Percentiles rank a stretch among this genome's conserved stretches.
Evolutionary conservation across 2,888 invertebrate genomes (phyloP).

Genomic region (Tipula unca): DNA sequence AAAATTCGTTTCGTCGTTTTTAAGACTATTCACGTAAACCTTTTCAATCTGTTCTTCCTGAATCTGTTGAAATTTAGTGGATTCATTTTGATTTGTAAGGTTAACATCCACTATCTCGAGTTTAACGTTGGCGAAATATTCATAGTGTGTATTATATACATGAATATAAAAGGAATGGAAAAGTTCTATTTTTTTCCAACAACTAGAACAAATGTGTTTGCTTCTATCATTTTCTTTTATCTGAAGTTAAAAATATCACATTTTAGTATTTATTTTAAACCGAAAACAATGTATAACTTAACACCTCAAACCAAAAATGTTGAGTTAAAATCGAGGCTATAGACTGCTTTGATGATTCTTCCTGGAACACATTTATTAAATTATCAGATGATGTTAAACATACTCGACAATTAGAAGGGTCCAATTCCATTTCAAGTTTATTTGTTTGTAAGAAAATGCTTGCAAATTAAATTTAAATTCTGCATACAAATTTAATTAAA

Average conservation of each 20-base stretch:
- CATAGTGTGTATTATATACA: not conserved
- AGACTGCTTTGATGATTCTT: not conserved
- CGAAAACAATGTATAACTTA: not conserved
- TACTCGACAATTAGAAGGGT: not conserved
- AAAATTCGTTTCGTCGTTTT: not conserved
- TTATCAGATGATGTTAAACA: not conserved
- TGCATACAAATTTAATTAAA: too few relatives aligned
- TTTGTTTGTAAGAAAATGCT: too few relatives aligned
- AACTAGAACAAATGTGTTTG: not conserved
- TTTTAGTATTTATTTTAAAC: not conserved
- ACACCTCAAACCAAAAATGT: constrained; percentile 16
- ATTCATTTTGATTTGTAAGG: not conserved
- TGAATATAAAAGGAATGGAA: not conserved
- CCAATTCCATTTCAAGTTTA: not conserved
- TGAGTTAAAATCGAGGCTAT: not conserved
- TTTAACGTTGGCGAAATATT: not conserved
- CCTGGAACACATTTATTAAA: not conserved
- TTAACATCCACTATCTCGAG: not conserved
- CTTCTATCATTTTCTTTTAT: not conserved
- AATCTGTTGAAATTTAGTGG: not conserved
- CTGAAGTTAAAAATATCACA: not conserved
- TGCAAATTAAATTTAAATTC: too few relatives aligned
- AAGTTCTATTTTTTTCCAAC: not conserved
- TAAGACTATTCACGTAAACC: not conserved
- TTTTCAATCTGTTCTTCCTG: not conserved